Conservation (phyloP, 2,113 vertebrate species). For the Muntiacus muntjak region DNA sequence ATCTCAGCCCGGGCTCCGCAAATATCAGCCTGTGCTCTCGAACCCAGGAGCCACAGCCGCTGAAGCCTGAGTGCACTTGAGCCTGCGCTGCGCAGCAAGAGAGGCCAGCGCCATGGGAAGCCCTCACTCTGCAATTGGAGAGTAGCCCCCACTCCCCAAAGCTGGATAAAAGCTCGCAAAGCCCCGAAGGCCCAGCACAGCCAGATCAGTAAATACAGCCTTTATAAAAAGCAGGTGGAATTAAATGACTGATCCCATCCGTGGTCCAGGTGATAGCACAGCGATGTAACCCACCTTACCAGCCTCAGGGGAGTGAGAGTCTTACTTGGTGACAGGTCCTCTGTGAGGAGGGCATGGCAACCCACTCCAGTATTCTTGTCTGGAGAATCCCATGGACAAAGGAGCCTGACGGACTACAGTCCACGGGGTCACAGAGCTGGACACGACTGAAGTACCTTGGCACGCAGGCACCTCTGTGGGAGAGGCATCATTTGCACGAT, state of each 20-base stretch:
- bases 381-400: not conserved
- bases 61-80: not conserved
- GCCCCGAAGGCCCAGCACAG: not conserved
- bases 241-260: not conserved
- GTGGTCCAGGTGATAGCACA: not conserved
- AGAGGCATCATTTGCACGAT: not conserved
- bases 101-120: not conserved
- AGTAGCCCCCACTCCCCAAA: not conserved
- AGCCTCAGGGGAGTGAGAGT: not conserved
- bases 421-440: not conserved
- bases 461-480: not conserved
- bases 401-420: not conserved
- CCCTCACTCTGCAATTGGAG: not conserved
- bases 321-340: not conserved
- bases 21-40: not conserved
- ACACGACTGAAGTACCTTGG: not conserved
- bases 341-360: not conserved
- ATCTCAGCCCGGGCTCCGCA: not conserved
- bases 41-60: fast-evolving
- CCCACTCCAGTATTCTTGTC: not conserved
- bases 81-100: not conserved
- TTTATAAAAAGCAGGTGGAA: not conserved
- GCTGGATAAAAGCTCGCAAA: not conserved
- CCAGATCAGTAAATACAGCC: not conserved
- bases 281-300: not conserved